phyloP scores from a whole-genome alignment of 2,113 vertebrate species.

The Zosterops hypoxanthus region DNA sequence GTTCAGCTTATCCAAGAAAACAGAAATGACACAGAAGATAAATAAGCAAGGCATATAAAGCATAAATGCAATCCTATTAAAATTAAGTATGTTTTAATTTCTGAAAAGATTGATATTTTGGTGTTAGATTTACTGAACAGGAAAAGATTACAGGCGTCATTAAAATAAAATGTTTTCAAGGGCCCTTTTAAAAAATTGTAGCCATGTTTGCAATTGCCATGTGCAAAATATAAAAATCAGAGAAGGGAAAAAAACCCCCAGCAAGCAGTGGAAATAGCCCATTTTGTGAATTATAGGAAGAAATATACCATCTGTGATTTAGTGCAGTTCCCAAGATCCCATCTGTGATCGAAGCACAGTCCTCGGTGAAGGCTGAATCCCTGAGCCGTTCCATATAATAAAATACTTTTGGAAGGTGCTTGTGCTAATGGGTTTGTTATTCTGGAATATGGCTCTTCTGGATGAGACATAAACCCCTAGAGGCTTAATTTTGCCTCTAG shows the following conservation, averaged over 20 bases:
- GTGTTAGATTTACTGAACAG: slow-evolving; percentile 47
- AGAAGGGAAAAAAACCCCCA: not conserved
- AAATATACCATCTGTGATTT: slow-evolving; percentile 81
- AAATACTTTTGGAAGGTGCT: slow-evolving; percentile 51
- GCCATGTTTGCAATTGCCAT: slow-evolving; percentile 64
- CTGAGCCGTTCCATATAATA: slow-evolving; percentile 15
- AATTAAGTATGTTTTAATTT: slow-evolving; percentile 72
- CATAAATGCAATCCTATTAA: slow-evolving; percentile 71
- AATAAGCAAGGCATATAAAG: slow-evolving; percentile 66
- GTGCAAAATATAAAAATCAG: slow-evolving; percentile 73
- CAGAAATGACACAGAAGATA: slow-evolving; percentile 56
- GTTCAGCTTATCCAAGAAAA: slow-evolving; percentile 51
- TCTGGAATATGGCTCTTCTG: slow-evolving; percentile 10
- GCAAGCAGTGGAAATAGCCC: slow-evolving; percentile 68
- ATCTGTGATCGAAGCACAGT: slow-evolving; percentile 67
- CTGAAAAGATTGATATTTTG: slow-evolving; percentile 63
- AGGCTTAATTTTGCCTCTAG: slow-evolving; percentile 12
- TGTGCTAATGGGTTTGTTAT: slow-evolving; percentile 33
- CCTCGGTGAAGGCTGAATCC: slow-evolving; percentile 48
- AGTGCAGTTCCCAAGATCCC: slow-evolving; percentile 67
- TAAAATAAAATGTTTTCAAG: slow-evolving; percentile 68
- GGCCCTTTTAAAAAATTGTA: slow-evolving; percentile 14
- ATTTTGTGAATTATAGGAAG: slow-evolving; percentile 75
- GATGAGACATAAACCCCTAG: slow-evolving; percentile 19
- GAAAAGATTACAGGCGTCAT: slow-evolving; percentile 63